phyloP scores from a whole-genome alignment of 2,113 vertebrate genomes.

The Sturnira hondurensis region DNA sequence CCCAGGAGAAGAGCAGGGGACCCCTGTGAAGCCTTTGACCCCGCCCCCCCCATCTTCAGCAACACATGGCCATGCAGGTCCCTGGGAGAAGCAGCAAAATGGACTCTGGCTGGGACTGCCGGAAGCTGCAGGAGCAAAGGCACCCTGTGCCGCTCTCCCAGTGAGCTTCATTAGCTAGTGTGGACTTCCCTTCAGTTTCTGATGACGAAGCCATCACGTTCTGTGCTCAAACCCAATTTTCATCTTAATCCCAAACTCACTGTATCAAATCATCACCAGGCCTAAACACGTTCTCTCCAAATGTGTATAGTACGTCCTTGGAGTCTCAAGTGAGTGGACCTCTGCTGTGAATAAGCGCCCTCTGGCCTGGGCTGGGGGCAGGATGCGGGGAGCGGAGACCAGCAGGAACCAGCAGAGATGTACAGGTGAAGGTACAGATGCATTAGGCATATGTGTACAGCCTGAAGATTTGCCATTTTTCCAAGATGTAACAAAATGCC shows the following conservation, averaged over 20 bases:
- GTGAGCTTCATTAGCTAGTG: background rate
- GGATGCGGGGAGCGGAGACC: background rate
- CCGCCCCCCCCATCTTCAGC: background rate
- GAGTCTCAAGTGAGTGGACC: background rate
- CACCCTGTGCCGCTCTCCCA: background rate
- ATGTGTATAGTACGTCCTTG: background rate
- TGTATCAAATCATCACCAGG: background rate
- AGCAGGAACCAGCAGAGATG: background rate
- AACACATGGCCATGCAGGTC: background rate
- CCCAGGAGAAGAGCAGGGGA: background rate
- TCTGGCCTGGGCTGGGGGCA: rapidly evolving
- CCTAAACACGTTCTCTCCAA: background rate
- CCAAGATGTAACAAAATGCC: background rate
- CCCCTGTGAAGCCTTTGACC: rapidly evolving
- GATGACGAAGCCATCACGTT: background rate
- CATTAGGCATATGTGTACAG: background rate
- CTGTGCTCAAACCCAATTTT: background rate
- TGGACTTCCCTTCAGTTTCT: background rate
- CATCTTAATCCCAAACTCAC: background rate
- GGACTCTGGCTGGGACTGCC: rapidly evolving
- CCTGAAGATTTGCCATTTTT: background rate
- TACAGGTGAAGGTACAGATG: background rate
- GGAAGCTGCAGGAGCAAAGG: background rate
- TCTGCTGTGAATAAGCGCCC: background rate
- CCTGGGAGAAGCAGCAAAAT: rapidly evolving